These are phyloP conservation scores for Caenorhabditis briggsae DNA, from an alignment of 1,140 invertebrate species.

Conservation along the genomic window DNA sequence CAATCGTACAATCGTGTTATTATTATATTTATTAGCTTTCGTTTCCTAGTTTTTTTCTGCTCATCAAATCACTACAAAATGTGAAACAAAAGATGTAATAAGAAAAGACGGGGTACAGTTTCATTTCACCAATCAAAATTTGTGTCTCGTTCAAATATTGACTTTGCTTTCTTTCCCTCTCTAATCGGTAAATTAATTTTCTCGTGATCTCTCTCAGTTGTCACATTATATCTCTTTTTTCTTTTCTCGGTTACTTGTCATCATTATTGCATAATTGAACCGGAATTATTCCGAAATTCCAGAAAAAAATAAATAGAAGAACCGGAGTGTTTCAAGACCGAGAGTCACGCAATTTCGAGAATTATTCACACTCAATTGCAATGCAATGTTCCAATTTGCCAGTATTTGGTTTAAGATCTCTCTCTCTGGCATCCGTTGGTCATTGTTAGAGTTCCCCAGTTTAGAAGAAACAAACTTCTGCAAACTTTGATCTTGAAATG, in stretches of 20 bases:
- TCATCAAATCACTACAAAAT: conserved; percentile 20
- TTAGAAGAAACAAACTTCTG: too few species aligned
- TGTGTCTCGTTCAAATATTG: conserved; percentile 49
- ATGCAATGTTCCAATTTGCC: not conserved
- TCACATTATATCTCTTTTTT: not conserved
- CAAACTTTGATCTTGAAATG: too few species aligned
- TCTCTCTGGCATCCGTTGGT: not conserved
- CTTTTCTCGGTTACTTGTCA: not conserved
- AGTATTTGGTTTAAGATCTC: not conserved
- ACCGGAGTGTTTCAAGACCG: not conserved
- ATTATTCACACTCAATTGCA: not conserved
- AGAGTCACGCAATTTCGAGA: conserved; percentile 18
- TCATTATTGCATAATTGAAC: not conserved
- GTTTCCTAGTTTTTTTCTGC: not conserved
- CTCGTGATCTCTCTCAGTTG: not conserved
- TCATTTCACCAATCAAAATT: conserved; percentile 10
- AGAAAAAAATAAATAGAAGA: not conserved
- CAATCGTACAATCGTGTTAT: conserved; percentile 23
- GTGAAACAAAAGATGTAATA: conserved; percentile 19
- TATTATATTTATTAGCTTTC: conserved; percentile 15
- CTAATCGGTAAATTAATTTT: conserved; percentile 53
- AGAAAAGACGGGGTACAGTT: not conserved
- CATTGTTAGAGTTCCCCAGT: too few species aligned
- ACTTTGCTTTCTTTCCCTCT: not conserved
- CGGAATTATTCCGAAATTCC: not conserved